Percentiles rank a stretch among this genome's conserved stretches.
These are phyloP conservation scores for Antechinus stuartii DNA, from an alignment of 2,113 vertebrate species.

Conservation along the genomic window DNA sequence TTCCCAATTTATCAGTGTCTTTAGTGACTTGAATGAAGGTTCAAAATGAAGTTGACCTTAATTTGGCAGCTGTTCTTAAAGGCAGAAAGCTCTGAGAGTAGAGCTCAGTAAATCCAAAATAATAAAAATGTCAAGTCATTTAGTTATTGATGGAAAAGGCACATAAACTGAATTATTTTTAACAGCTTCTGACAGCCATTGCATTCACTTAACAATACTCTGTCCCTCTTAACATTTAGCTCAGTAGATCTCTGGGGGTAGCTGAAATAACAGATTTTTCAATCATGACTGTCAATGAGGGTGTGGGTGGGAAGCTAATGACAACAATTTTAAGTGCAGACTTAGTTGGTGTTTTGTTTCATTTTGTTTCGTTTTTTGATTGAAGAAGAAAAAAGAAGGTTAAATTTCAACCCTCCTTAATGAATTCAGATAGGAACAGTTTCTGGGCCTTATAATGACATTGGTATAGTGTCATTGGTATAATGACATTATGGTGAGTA, in stretches of 20 bases:
- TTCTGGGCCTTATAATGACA: neutral
- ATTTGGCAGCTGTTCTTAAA: neutral
- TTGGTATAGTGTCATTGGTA: too few relatives aligned
- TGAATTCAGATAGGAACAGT: neutral
- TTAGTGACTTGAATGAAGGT: neutral
- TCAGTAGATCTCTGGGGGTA: neutral
- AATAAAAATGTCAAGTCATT: conserved; percentile 12
- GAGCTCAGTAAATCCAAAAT: neutral
- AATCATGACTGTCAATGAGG: neutral
- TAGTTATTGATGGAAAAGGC: neutral
- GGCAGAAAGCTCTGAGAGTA: neutral
- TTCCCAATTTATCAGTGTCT: neutral
- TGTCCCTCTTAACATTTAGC: neutral
- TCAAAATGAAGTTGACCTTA: neutral
- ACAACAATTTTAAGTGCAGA: neutral
- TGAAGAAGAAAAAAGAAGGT: neutral
- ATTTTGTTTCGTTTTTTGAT: neutral
- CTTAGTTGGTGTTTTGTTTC: neutral
- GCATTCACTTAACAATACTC: neutral
- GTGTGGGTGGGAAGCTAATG: neutral
- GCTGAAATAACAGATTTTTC: neutral
- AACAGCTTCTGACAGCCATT: neutral
- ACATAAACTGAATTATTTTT: neutral
- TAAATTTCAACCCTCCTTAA: neutral
- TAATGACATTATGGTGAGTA: neutral